These are phyloP conservation scores for Heterocephalus glaber DNA, from an alignment of 2,113 vertebrate species.

Conservation along the genomic window DNA sequence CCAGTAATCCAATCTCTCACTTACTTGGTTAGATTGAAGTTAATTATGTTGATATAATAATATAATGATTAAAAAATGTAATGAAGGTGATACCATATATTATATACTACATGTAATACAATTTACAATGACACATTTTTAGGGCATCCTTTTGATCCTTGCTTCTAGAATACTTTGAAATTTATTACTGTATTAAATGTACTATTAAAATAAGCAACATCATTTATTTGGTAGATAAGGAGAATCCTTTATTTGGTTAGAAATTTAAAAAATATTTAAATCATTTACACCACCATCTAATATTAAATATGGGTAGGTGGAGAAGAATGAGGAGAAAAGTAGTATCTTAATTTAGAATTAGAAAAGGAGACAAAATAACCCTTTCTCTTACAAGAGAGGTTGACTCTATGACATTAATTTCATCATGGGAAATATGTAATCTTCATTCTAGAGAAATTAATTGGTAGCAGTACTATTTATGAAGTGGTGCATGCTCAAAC, in stretches of 20 bases:
- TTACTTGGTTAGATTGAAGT: neutral
- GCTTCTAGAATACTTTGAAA: neutral
- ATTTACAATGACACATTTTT: neutral
- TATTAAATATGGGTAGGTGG: neutral
- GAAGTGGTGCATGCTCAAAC: neutral
- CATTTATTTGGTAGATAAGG: neutral
- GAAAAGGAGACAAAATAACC: conserved; percentile 42
- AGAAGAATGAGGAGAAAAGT: conserved; percentile 19
- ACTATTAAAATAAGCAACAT: conserved; percentile 2
- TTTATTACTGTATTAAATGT: conserved; percentile 15
- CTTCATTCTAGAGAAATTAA: conserved; percentile 53
- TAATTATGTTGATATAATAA: neutral
- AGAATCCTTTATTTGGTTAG: neutral
- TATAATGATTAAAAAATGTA: neutral
- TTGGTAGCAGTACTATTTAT: neutral
- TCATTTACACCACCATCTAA: neutral
- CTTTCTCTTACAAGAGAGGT: conserved; percentile 34
- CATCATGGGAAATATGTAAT: conserved; percentile 45
- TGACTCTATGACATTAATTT: conserved; percentile 54
- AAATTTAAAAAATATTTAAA: neutral
- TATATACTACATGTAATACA: neutral
- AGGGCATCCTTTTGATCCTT: neutral
- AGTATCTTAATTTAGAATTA: conserved; percentile 65
- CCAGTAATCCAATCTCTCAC: neutral
- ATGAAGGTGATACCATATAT: neutral